These are phyloP conservation scores for Aptenodytes forsteri DNA, from an alignment of 2,113 vertebrate genomes.

Conservation along the genomic window DNA sequence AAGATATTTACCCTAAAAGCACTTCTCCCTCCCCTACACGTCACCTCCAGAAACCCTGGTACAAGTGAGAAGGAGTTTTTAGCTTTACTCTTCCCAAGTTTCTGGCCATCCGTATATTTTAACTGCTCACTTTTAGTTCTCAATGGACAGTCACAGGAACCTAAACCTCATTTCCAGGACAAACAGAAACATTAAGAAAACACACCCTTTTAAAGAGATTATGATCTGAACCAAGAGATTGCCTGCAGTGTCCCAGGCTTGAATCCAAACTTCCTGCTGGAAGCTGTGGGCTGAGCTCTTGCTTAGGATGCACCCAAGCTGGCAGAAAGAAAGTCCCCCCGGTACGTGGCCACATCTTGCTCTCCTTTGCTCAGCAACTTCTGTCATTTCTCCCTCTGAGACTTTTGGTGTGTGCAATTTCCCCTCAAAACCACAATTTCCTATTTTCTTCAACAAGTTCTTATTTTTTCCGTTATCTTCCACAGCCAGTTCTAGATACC, in stretches of 20 bases:
- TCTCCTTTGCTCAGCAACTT: neutral
- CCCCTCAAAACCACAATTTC: neutral
- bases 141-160: neutral
- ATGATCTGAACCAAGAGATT: neutral
- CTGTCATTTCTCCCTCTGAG: neutral
- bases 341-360: neutral
- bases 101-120: neutral
- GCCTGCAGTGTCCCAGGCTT: neutral
- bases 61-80: neutral
- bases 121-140: neutral
- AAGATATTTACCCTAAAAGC: neutral
- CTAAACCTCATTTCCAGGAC: neutral
- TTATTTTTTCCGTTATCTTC: neutral
- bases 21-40: neutral
- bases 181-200: neutral
- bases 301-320: neutral
- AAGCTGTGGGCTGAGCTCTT: neutral
- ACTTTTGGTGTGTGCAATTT: neutral
- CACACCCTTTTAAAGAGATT: neutral
- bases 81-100: neutral
- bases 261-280: neutral
- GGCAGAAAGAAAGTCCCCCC: neutral
- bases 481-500: neutral
- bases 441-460: neutral
- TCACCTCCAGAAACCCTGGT: neutral